phyloP scores from a whole-genome alignment of 2,888 invertebrate species.

The Brenthis hecate region DNA sequence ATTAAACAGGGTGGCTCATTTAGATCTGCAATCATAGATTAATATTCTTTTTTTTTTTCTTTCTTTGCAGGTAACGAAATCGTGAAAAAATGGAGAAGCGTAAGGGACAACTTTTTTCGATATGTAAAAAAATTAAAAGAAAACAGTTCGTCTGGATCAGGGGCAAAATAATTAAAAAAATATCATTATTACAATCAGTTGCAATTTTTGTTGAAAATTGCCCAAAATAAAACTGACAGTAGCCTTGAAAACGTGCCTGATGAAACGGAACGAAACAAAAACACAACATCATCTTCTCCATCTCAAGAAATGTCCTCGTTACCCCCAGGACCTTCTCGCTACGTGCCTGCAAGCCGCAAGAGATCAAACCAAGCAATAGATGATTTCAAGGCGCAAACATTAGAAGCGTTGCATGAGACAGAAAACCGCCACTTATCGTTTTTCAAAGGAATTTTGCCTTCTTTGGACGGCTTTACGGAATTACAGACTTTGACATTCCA shows the following conservation, averaged over 20 bases:
- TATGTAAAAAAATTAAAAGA: constrained; percentile 44
- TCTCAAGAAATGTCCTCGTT: constrained; percentile 34
- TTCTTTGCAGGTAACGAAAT: constrained; percentile 44
- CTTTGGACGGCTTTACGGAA: constrained; percentile 43
- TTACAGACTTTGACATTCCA: constrained; percentile 42
- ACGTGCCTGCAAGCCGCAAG: constrained; percentile 38
- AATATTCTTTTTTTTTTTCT: constrained; percentile 14
- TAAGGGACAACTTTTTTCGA: constrained; percentile 43
- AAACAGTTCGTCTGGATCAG: constrained; percentile 44
- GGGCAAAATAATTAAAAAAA: constrained; percentile 43
- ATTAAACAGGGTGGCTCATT: too few species aligned
- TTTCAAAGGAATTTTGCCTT: constrained; percentile 46
- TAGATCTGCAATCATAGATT: constrained; percentile 20
- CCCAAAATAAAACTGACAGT: constrained; percentile 41
- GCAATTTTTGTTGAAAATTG: constrained; percentile 39
- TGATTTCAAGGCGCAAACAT: constrained; percentile 42
- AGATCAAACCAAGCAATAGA: constrained; percentile 39
- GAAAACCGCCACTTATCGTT: constrained; percentile 46
- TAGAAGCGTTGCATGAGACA: constrained; percentile 42
- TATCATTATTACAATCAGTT: constrained; percentile 42
- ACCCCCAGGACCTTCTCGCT: constrained; percentile 37
- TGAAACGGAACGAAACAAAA: constrained; percentile 40
- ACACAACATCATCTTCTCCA: constrained; percentile 38
- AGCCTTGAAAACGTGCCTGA: constrained; percentile 37
- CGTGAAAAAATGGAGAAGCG: constrained; percentile 45